Evolutionary conservation across 2,797 vertebrate genomes (phyloP).

Genomic region (Centroberyx gerrardi): DNA sequence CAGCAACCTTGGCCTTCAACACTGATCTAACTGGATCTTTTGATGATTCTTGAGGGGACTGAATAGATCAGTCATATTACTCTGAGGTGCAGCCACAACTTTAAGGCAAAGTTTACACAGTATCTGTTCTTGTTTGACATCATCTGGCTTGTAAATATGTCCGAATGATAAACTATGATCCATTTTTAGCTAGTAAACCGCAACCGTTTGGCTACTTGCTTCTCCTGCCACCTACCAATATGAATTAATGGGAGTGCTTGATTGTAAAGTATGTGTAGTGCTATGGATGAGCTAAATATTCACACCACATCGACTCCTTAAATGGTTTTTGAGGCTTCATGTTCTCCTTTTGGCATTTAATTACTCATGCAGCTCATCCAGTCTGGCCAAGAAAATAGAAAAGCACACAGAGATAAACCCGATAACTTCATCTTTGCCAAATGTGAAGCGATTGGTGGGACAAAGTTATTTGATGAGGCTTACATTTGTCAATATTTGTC

Average conservation of each 20-base stretch:
- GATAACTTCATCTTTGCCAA: conserved; percentile 33
- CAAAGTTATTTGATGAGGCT: conserved; percentile 56
- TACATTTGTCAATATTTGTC: conserved; percentile 60
- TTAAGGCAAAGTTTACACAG: conserved; percentile 31
- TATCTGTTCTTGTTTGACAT: conserved; percentile 36
- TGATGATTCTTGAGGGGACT: conserved; percentile 38
- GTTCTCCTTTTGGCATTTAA: neutral
- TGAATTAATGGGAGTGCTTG: neutral
- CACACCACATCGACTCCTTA: neutral
- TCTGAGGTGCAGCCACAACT: conserved; percentile 33
- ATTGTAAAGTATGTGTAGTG: conserved; percentile 8
- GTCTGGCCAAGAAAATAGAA: neutral
- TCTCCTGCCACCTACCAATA: neutral
- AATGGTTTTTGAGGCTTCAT: conserved; percentile 15
- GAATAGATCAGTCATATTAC: conserved; percentile 57
- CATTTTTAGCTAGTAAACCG: conserved; percentile 7
- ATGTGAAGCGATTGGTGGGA: conserved; percentile 46
- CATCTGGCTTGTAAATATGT: conserved; percentile 10
- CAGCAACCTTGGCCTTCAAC: conserved; percentile 57
- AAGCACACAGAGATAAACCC: conserved; percentile 23
- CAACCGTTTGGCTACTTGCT: conserved; percentile 10
- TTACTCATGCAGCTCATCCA: neutral
- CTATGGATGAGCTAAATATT: conserved; percentile 1
- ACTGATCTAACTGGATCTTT: conserved; percentile 46
- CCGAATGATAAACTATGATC: conserved; percentile 6